A percentile compares a stretch with the other conserved stretches of the same genome.
phyloP scores from a whole-genome alignment of 2,888 invertebrate species.

The Catocala nupta region DNA sequence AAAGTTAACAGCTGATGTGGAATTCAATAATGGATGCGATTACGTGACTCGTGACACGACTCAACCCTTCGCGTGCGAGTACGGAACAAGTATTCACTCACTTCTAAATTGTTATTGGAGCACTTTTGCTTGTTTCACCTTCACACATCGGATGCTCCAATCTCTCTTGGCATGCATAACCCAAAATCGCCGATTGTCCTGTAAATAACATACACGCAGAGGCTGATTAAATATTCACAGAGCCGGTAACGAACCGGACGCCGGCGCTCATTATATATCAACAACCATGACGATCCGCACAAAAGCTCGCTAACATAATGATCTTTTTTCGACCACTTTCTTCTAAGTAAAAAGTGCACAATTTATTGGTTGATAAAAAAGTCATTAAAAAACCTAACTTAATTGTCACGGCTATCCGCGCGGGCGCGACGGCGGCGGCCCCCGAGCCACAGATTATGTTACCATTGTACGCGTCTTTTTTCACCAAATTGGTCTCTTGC shows the following conservation, averaged over 20 bases:
- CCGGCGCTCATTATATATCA: conserved; percentile 45
- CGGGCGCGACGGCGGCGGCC: conserved; percentile 35
- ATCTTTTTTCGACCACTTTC: conserved; percentile 78
- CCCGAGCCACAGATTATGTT: conserved; percentile 47
- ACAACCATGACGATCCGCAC: conserved; percentile 56
- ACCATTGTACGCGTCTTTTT: conserved; percentile 51
- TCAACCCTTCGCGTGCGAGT: conserved; percentile 15
- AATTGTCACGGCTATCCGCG: conserved; percentile 76
- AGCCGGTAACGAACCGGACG: conserved; percentile 40
- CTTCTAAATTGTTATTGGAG: conserved; percentile 6
- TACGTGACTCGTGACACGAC: conserved; percentile 23
- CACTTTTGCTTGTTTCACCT: conserved; percentile 34
- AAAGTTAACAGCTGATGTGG: conserved; percentile 23
- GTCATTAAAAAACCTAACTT: conserved; percentile 76
- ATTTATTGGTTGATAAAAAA: conserved; percentile 56
- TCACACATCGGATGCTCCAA: conserved; percentile 14
- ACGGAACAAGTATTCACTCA: conserved; percentile 8
- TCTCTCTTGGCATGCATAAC: conserved; percentile 38
- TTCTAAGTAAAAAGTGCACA: conserved; percentile 62
- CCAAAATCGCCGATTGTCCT: conserved; percentile 46
- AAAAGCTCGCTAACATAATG: conserved; percentile 69
- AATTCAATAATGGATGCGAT: conserved; percentile 14
- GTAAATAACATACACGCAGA: conserved; percentile 57
- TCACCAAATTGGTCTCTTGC: conserved; percentile 54
- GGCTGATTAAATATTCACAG: conserved; percentile 57